Base-by-base conservation (phyloP, 2,113 vertebrate genomes). In the Oreochromis aureus region DNA sequence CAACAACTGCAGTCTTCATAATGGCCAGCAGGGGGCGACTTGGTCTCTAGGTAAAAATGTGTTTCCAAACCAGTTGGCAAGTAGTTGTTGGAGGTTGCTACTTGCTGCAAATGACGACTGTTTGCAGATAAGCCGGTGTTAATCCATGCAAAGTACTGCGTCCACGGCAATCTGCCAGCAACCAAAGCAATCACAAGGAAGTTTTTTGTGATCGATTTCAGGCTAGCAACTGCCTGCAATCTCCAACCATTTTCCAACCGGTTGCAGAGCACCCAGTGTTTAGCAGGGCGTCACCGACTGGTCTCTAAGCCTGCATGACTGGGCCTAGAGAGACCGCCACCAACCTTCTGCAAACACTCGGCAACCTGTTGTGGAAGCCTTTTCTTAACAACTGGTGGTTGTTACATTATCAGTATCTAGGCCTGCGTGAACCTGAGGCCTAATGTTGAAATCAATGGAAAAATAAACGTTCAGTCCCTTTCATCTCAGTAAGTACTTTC, bases 111-210 rank as follows among this genome's bases (percentile, higher is more conserved):
- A 2, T 44, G 36, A 5, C 2, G 1, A 41, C 7, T 0, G 24
- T 73, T 46, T 73, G 22, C 39, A 73, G 69, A 27, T 27, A 6
- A 73, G 39, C 39, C 2, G 3, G 69, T 4, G 22, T 18, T 44
- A 66, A 46, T 46, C 66, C 22, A 0, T 73, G 66, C 3, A 73
- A 73, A 0, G 13, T 44, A 0, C 66, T 16, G 39, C 3, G 0
- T 27, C 39, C 39, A 27, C 3, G 0, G n/a, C 66, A 6, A 44
- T 27, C n/a, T 71, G 36, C 5, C 44, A 71, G 39, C 7, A 2
- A 46, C 66, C 39, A 71, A 71, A 71, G 39, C 13, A 44, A 27
- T 46, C 1, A 2, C 13, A 73, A 0, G 22, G 39, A 71, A 1
- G 13, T 71, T 66, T 66, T 10, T 44, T 44, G 0, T 24, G n/a